phyloP scores from a whole-genome alignment of 1,140 invertebrate genomes.

The Drosophila busckii region DNA sequence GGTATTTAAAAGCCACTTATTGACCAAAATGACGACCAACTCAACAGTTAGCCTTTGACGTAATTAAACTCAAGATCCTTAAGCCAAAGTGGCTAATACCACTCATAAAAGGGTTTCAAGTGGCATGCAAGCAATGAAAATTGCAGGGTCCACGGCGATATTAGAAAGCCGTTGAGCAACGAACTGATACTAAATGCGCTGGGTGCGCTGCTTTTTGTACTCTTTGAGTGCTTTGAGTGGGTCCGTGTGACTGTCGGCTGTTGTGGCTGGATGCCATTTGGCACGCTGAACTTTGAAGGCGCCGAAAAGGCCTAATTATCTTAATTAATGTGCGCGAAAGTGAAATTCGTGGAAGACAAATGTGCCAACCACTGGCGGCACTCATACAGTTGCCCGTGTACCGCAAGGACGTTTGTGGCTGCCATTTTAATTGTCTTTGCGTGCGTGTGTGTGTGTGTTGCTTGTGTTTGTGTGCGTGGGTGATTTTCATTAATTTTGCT shows the following conservation, averaged over 20 bases:
- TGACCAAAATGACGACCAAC: no score
- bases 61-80: slow-evolving; percentile 38
- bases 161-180: slow-evolving; percentile 23
- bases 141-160: slow-evolving; percentile 30
- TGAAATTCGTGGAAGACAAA: slow-evolving; percentile 75
- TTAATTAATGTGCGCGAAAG: slow-evolving; percentile 74
- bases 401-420: slow-evolving; percentile 70
- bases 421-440: slow-evolving; percentile 69
- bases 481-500: slow-evolving; percentile 75
- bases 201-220: slow-evolving; percentile 3
- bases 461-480: slow-evolving; percentile 32
- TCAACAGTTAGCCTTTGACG: no score
- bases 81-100: slow-evolving; percentile 18
- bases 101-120: slow-evolving; percentile 52
- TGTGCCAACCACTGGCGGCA: slow-evolving; percentile 43
- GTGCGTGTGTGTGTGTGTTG: slow-evolving; percentile 18
- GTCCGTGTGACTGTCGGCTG: background rate
- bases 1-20: no score
- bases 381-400: slow-evolving; percentile 43
- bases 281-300: slow-evolving; percentile 69
- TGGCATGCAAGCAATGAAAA: slow-evolving; percentile 37
- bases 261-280: slow-evolving; percentile 23
- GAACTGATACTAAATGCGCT: slow-evolving; percentile 42
- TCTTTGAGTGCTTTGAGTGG: slow-evolving; percentile 14
- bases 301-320: slow-evolving; percentile 76